Evolutionary conservation across 2,797 vertebrate genomes (phyloP).

Genomic region (Arnoldichthys spilopterus): DNA sequence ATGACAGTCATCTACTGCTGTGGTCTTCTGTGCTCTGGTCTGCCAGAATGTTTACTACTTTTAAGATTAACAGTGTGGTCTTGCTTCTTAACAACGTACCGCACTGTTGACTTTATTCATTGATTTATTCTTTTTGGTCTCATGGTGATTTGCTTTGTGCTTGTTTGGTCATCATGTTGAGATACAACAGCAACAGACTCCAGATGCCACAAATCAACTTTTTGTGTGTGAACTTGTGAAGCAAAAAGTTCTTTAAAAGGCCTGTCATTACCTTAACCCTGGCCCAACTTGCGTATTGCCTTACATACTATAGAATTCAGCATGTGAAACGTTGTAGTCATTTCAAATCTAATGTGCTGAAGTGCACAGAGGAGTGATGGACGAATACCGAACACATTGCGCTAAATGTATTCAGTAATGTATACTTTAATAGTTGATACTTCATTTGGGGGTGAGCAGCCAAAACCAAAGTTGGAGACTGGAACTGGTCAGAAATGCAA

Average conservation of each 20-base stretch:
- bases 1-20: not conserved
- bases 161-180: not conserved
- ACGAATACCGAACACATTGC: too few relatives aligned
- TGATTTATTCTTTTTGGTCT: slow-evolving; percentile 4
- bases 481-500: too few relatives aligned
- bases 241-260: not conserved
- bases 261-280: not conserved
- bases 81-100: not conserved
- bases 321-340: not conserved
- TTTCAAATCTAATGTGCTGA: not conserved
- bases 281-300: not conserved
- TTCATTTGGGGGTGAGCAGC: too few relatives aligned
- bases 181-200: not conserved
- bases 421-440: too few relatives aligned
- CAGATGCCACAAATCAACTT: not conserved
- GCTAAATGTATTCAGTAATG: too few relatives aligned
- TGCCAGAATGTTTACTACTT: not conserved
- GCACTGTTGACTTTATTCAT: not conserved
- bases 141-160: not conserved
- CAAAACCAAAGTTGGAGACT: too few relatives aligned
- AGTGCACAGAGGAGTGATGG: not conserved
- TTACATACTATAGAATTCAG: not conserved
- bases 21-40: not conserved
- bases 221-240: not conserved
- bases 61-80: not conserved